These are phyloP conservation scores for Struthio camelus DNA, from an alignment of 2,113 vertebrate genomes.

Conservation along the genomic window DNA sequence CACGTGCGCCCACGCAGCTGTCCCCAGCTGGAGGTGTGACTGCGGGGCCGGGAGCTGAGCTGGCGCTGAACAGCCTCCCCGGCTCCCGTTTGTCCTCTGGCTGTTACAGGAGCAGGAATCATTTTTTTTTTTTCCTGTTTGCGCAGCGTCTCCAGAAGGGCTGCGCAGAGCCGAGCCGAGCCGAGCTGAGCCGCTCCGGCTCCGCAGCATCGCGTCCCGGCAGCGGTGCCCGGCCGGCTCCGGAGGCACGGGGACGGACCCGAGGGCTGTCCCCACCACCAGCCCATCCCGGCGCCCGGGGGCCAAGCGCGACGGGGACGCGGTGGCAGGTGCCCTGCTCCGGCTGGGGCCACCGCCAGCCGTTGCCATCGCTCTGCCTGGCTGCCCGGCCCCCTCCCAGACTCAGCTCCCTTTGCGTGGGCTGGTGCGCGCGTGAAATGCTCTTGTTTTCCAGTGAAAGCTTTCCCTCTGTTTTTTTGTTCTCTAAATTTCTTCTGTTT, in stretches of 20 bases:
- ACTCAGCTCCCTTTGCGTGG: too few species aligned
- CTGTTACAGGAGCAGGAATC: neutral
- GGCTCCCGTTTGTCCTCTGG: neutral
- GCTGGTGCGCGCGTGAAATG: too few species aligned
- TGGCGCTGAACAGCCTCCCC: accelerated
- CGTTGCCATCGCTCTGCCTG: too few species aligned
- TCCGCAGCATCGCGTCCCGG: neutral
- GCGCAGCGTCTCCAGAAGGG: neutral
- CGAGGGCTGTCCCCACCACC: too few species aligned
- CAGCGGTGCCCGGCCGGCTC: neutral
- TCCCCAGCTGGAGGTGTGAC: neutral
- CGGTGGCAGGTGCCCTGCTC: too few species aligned
- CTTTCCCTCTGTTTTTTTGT: too few species aligned
- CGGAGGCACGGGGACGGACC: neutral
- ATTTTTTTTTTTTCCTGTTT: neutral
- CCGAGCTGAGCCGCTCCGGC: neutral
- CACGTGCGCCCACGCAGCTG: neutral
- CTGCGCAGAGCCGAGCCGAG: neutral
- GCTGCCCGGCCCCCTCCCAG: too few species aligned
- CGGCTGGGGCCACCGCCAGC: too few species aligned
- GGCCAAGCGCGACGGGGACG: too few species aligned
- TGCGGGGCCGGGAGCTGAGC: accelerated
- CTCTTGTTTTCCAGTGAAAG: too few species aligned
- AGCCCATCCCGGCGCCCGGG: neutral
- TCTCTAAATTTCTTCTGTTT: too few species aligned